Evolutionary conservation across 2,888 invertebrate species (phyloP), one percentile per base, ranked within the genome.

Genomic region (Hedya salicella): DNA sequence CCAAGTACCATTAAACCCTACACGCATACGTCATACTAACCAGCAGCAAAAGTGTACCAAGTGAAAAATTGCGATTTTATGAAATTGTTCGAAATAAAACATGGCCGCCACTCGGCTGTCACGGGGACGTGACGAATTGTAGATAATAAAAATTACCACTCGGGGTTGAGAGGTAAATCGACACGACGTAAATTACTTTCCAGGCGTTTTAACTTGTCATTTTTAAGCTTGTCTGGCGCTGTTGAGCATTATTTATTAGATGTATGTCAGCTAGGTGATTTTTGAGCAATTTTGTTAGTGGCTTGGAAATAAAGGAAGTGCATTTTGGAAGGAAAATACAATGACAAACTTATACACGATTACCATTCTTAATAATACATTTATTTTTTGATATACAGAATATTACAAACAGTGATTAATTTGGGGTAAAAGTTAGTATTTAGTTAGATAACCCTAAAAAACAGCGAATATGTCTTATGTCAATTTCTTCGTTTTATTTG

Each of bases 101-200:
- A 64, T 64, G 65, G 59, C 59, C 59, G 59, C 19, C 64, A 17
- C 59, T 36, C 57, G 50, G 9, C 59, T 60, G 65, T 60, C 65
- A 53, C 48, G 57, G 65, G 73, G 81, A 81, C 87, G 86, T 87
- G 86, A 87, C 83, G 86, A 87, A 87, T 87, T 83, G 87, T 82
- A 81, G 75, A 81, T 84, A 87, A 85, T 87, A 86, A 87, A 87
- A 87, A 87, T 87, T 85, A 87, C 86, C 82, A 83, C 81, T 71
- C 79, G 71, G 71, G 73, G 80, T 30, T 59, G 65, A 53, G 59
- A 65, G 65, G 65, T 59, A 65, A 65, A 65, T 65, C 59, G 65
- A 65, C 65, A 40, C 65, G 65, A 53, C 59, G 59, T 65, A 60
- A 65, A 65, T 65, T 65, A 65, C 65, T 60, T 52, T 39, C 36